Evolutionary conservation across 2,888 invertebrate genomes (phyloP).

Genomic region (Allolobophora icterica): DNA sequence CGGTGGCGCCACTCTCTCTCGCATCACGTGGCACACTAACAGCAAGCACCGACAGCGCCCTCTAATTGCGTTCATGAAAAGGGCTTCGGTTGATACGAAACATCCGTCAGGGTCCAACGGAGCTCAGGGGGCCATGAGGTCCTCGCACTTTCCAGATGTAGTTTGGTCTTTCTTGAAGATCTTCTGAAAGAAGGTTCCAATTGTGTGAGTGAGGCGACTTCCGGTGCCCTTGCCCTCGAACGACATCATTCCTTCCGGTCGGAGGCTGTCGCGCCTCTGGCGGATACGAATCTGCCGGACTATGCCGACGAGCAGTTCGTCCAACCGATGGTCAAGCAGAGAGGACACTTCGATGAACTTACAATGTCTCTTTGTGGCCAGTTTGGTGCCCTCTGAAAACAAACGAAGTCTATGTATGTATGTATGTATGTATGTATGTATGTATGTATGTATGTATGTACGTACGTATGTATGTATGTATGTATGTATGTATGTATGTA

Average conservation of each 20-base stretch:
- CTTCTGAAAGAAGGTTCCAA: conserved; percentile 13
- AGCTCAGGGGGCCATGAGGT: background rate
- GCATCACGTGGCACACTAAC: background rate
- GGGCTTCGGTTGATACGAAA: background rate
- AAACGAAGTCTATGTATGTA: background rate
- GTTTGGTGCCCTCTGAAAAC: conserved; percentile 38
- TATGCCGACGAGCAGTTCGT: conserved; percentile 89
- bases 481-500: background rate
- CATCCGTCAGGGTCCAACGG: background rate
- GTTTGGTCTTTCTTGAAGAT: background rate
- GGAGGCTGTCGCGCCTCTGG: conserved; percentile 22
- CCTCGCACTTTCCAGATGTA: background rate
- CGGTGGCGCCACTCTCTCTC: background rate
- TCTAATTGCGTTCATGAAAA: background rate
- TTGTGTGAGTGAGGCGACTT: background rate
- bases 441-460: background rate
- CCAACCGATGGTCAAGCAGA: conserved; percentile 93
- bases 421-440: background rate
- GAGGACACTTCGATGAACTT: conserved; percentile 94
- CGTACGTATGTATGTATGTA: background rate
- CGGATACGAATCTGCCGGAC: conserved; percentile 84
- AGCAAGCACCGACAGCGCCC: background rate
- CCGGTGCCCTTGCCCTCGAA: background rate
- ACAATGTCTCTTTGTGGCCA: conserved; percentile 71
- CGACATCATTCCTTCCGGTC: background rate